Evolutionary conservation across 2,113 vertebrate genomes (phyloP), one percentile per base, ranked within the genome.

Genomic region (Machaerirhynchus nigripectus): DNA sequence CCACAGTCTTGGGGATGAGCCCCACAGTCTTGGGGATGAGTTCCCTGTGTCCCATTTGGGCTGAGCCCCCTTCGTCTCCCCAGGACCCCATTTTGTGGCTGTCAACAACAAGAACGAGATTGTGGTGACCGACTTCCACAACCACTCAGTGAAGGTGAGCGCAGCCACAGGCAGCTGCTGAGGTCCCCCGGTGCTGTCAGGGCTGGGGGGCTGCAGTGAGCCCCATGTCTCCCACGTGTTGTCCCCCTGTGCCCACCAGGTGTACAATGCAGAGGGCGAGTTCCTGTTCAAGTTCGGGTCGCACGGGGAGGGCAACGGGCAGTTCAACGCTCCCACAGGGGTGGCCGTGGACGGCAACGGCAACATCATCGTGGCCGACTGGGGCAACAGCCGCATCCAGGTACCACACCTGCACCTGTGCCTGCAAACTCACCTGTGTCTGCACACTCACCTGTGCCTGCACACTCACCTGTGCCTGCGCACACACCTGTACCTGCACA

Each of bases 261-360:
- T 99, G 28, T 99, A 99, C 98, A 99, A 98, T 4, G 98, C 99
- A 2, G 99, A 99, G 0, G 99, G 99, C 3, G 99, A 99, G 97
- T 99, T 99, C 98, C 98, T 99, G 80, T 99, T 99, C 98, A 99
- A 99, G 95, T 99, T 99, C 10, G 99, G 99, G n/a, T 99, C 99
- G 2, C 99, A 99, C 0, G 99, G 99, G 0, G 99, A 99, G 94
- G 99, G 99, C 18, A 99, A 99, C 0, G 99, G 99, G 27, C 99
- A 99, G 97, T 99, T 99, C 97, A 99, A 99, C 0, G 99, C 99
- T 13, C 99, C 99, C 10, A 99, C 99, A 0, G 99, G 99, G 1
- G 99, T 99, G 69, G 99, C 99, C 1, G 99, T 99, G 56, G 99
- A 99, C 23, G 96, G 98, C 93, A 99, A 99, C 0, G 99, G 99